These are phyloP conservation scores for Sphaerodactylus townsendi DNA, from an alignment of 2,113 vertebrate species.

Conservation along the genomic window DNA sequence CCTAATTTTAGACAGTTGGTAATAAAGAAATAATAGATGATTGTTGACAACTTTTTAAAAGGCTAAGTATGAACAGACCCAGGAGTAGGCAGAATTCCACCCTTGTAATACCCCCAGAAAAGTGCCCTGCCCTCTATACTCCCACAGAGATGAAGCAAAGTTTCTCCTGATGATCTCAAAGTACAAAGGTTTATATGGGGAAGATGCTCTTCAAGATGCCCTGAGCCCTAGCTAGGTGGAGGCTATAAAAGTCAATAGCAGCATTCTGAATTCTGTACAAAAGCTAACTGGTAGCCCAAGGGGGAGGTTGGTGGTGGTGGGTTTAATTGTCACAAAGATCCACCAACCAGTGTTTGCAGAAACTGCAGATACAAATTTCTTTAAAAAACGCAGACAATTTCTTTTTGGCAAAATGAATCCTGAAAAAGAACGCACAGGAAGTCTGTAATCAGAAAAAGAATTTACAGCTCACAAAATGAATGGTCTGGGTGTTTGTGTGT, in stretches of 20 bases:
- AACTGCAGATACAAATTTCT: neutral
- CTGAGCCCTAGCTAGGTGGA: neutral
- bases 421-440: neutral
- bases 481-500: neutral
- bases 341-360: neutral
- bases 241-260: neutral
- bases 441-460: neutral
- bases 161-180: neutral
- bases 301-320: too few species aligned
- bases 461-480: neutral
- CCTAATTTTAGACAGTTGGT: too few species aligned
- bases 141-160: neutral
- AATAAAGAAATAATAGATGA: too few species aligned
- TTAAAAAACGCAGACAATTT: neutral
- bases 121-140: too few species aligned
- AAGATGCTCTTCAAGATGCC: neutral
- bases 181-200: neutral
- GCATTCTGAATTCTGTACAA: neutral
- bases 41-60: too few species aligned
- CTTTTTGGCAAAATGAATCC: neutral
- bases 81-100: neutral
- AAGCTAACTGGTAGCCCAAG: neutral
- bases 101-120: neutral
- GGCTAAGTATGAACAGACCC: too few species aligned
- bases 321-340: neutral